These are phyloP conservation scores for Aquatica leii DNA, from an alignment of 2,888 invertebrate genomes.

Conservation along the genomic window DNA sequence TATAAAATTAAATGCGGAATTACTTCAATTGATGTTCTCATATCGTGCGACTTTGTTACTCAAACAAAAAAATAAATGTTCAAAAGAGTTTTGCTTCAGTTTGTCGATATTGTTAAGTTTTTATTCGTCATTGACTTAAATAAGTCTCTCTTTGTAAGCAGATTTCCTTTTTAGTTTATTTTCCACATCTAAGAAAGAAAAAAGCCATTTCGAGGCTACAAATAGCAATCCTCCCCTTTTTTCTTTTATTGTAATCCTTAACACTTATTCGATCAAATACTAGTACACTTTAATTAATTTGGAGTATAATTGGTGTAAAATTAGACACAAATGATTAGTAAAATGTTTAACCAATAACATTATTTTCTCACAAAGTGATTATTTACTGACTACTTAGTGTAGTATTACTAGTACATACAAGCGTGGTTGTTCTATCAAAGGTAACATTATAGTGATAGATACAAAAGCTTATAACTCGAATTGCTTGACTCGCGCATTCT, in stretches of 20 bases:
- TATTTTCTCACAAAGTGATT: too few species aligned
- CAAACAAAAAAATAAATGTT: neutral
- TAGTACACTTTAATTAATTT: constrained; percentile 2
- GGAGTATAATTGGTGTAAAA: neutral
- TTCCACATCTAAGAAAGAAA: constrained; percentile 3
- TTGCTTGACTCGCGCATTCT: too few species aligned
- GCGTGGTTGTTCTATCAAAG: too few species aligned
- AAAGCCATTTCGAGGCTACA: neutral
- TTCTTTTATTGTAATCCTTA: neutral
- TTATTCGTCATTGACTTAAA: constrained; percentile 1
- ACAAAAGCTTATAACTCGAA: too few species aligned
- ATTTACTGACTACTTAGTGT: too few species aligned
- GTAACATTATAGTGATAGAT: too few species aligned
- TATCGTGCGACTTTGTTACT: neutral
- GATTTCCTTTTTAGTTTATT: constrained; percentile 9
- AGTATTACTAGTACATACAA: too few species aligned
- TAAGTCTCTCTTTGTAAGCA: neutral
- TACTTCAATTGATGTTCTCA: constrained; percentile 9
- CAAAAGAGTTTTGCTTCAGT: neutral
- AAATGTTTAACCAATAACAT: too few species aligned
- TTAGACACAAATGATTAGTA: too few species aligned
- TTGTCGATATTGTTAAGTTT: neutral
- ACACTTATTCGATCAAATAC: neutral
- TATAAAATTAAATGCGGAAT: neutral
- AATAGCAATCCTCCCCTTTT: neutral